phyloP scores from a whole-genome alignment of 1,140 invertebrate genomes.

The Amphibalanus amphitrite region DNA sequence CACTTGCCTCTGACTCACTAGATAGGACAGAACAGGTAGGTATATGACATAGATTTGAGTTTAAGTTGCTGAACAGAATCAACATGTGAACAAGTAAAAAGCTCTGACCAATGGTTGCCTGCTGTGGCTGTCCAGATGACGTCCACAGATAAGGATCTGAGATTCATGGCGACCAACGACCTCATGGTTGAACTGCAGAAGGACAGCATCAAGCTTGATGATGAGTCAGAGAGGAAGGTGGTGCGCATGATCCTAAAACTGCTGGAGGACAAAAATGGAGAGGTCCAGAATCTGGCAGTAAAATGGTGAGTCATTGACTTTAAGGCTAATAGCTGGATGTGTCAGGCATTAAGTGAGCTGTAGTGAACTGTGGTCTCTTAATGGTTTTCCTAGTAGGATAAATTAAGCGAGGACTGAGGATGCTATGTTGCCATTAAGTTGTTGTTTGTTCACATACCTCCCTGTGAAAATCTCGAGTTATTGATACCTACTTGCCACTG shows the following conservation, averaged over 20 bases:
- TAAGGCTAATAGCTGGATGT: constrained; percentile 10
- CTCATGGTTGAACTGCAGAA: constrained; percentile 97
- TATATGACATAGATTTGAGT: background rate
- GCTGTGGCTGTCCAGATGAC: constrained; percentile 62
- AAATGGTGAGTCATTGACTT: constrained; percentile 53
- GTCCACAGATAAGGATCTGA: constrained; percentile 95
- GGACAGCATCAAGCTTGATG: constrained; percentile 96
- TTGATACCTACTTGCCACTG: too few species aligned
- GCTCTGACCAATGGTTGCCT: background rate
- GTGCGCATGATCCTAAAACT: constrained; percentile 88
- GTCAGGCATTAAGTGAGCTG: too few species aligned
- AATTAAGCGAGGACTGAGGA: too few species aligned
- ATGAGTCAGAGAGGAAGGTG: constrained; percentile 96
- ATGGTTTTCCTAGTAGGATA: too few species aligned
- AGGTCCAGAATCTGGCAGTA: constrained; percentile 98
- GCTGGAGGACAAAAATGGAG: constrained; percentile 96
- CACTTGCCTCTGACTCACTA: background rate
- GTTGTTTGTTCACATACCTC: too few species aligned
- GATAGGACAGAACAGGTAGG: background rate
- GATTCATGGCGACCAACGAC: constrained; percentile 99
- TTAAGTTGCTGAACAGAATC: background rate
- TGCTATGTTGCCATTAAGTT: too few species aligned
- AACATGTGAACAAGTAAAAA: background rate
- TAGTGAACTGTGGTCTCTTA: too few species aligned
- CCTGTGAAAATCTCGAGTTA: too few species aligned